phyloP scores from a whole-genome alignment of 2,888 invertebrate species.

The Ophioninae sp. region DNA sequence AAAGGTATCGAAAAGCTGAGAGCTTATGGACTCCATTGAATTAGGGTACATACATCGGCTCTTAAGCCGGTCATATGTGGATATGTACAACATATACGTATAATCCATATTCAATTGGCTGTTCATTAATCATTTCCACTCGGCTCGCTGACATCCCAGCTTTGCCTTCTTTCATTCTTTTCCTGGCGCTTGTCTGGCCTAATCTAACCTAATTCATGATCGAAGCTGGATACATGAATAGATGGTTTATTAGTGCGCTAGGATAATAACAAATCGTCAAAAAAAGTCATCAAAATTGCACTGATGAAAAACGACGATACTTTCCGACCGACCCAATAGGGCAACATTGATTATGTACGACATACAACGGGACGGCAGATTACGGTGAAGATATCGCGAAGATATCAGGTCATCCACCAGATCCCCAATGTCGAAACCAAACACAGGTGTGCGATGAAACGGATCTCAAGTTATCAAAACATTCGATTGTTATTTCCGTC shows the following conservation, averaged over 20 bases:
- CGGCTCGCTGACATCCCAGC: not conserved
- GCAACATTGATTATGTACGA: not conserved
- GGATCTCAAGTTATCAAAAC: not conserved
- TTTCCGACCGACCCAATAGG: too few relatives aligned
- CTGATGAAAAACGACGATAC: too few relatives aligned
- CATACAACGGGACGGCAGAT: not conserved
- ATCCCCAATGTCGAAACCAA: not conserved
- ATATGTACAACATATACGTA: not conserved
- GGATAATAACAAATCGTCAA: too few relatives aligned
- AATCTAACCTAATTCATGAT: not conserved
- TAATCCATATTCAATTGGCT: constrained; percentile 3
- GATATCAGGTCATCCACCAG: not conserved
- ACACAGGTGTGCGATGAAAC: constrained; percentile 14
- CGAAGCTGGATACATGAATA: not conserved
- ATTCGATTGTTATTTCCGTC: not conserved
- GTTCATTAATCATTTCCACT: constrained; percentile 20
- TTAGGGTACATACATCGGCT: not conserved
- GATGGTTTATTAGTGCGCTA: too few relatives aligned
- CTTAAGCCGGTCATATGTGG: not conserved
- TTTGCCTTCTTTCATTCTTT: not conserved
- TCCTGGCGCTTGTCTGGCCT: not conserved
- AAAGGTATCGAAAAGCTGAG: constrained; percentile 12
- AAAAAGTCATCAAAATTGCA: too few relatives aligned
- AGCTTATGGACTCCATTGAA: constrained; percentile 19
- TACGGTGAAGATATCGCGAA: not conserved